Conservation (phyloP, 1,140 invertebrate genomes). For the Protaetia brevitarsis region DNA sequence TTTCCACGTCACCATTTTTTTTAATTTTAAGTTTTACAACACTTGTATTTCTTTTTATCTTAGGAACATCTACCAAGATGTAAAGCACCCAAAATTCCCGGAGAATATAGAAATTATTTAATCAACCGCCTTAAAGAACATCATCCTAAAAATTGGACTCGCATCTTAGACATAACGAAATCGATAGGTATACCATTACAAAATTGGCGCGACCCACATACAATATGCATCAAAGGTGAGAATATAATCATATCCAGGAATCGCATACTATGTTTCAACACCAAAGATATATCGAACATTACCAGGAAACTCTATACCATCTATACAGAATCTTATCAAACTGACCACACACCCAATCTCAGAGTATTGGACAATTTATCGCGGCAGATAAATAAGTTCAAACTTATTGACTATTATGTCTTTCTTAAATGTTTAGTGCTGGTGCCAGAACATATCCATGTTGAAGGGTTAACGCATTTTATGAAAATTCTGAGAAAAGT, state of each 20-base stretch:
- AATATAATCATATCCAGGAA: neutral
- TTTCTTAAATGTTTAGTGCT: neutral
- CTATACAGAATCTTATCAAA: neutral
- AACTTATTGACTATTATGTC: neutral
- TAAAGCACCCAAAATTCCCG: no score
- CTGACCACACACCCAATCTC: neutral
- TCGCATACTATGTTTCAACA: neutral
- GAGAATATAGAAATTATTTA: no score
- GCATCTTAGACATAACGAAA: neutral
- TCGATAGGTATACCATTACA: neutral
- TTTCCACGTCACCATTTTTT: no score
- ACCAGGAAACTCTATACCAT: neutral
- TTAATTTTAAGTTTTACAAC: no score
- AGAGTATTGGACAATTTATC: neutral
- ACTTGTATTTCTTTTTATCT: no score
- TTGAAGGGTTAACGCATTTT: neutral
- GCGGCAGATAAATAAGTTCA: neutral
- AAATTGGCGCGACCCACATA: neutral
- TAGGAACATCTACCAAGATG: no score
- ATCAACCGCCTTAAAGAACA: neutral
- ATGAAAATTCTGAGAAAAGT: neutral
- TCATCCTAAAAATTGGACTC: neutral
- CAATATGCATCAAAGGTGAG: neutral
- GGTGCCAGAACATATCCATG: neutral
- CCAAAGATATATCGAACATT: neutral